Conservation (phyloP, 2,888 invertebrate genomes). For the Catocala sponsa region DNA sequence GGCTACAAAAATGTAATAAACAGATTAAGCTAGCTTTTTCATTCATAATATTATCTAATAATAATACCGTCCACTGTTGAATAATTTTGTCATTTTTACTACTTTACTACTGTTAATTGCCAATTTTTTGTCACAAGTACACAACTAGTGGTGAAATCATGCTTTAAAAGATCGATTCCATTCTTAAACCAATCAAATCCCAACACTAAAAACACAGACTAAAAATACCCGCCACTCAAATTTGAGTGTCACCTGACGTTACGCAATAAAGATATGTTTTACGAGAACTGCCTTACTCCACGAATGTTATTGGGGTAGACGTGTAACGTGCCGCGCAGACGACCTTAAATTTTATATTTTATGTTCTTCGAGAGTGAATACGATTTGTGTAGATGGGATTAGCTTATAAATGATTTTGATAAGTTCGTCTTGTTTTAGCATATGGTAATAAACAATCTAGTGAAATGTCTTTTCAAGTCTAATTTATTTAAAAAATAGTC, state of each 20-base stretch:
- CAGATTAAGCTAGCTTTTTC: no score
- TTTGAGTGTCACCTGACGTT: conserved; percentile 29
- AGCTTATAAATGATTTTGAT: conserved; percentile 16
- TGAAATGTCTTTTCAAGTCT: no score
- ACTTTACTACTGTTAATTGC: no score
- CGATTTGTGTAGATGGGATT: conserved; percentile 41
- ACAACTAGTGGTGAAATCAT: no score
- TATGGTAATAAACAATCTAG: background rate
- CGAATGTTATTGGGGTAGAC: conserved; percentile 36
- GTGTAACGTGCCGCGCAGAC: conserved; percentile 28
- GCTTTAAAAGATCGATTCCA: background rate
- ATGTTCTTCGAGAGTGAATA: conserved; percentile 34
- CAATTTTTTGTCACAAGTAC: no score
- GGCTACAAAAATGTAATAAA: no score
- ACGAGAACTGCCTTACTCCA: conserved; percentile 27
- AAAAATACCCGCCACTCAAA: conserved; percentile 24
- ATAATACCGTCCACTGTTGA: no score
- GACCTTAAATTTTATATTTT: conserved; percentile 40
- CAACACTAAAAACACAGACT: conserved; percentile 16
- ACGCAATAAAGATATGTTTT: conserved; percentile 47
- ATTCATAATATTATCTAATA: no score
- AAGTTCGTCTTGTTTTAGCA: background rate
- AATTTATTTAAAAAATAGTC: no score
- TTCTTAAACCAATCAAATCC: conserved; percentile 10
- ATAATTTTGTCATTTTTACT: no score